phyloP scores from a whole-genome alignment of 2,113 vertebrate species.

The Morphnarchus princeps region DNA sequence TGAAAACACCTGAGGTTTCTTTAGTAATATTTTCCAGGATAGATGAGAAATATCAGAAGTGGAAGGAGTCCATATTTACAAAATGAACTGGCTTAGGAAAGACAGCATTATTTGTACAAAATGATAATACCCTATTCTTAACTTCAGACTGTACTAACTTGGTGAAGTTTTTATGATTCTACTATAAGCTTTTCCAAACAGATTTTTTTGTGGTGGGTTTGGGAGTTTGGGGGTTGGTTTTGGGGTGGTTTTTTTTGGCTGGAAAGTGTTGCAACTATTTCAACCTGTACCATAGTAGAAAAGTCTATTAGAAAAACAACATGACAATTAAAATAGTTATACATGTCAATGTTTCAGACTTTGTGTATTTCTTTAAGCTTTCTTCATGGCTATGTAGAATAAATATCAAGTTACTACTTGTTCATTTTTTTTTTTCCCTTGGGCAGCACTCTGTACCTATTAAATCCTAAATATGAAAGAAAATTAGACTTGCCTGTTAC shows the following conservation, averaged over 20 bases:
- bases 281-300: background rate
- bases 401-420: slow-evolving; percentile 56
- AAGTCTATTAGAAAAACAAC: slow-evolving; percentile 6
- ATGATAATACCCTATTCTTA: background rate
- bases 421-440: slow-evolving; percentile 41
- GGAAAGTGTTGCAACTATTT: background rate
- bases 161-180: background rate
- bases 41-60: background rate
- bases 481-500: slow-evolving; percentile 74
- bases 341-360: slow-evolving; percentile 41
- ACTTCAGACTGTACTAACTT: background rate
- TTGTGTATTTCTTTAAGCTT: slow-evolving; percentile 47
- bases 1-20: background rate
- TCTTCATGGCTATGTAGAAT: slow-evolving; percentile 32
- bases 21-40: background rate
- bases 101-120: background rate
- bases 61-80: background rate
- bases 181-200: background rate
- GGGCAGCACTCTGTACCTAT: slow-evolving; percentile 35
- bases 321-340: slow-evolving; percentile 49
- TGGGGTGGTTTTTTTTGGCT: background rate
- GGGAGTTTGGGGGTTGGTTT: accelerated
- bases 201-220: background rate
- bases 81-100: background rate
- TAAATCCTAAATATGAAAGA: slow-evolving; percentile 68